Conservation (phyloP, 2,888 invertebrate genomes). For the Cyaniris semiargus region DNA sequence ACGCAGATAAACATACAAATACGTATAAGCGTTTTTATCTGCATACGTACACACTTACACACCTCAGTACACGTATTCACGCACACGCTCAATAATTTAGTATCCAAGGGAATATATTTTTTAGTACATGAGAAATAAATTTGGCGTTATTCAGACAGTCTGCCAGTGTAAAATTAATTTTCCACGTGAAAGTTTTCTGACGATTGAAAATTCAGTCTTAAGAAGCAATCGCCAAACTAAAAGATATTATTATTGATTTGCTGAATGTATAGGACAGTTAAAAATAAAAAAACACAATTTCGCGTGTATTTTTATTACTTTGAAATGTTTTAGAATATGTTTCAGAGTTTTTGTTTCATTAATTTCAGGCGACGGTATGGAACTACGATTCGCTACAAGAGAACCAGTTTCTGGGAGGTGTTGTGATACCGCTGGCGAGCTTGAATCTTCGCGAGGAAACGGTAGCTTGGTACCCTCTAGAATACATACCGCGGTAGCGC, state of each 20-base stretch:
- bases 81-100: no score
- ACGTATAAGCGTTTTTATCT: no score
- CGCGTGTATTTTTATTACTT: neutral
- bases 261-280: no score
- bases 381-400: conserved; percentile 96
- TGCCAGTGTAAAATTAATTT: no score
- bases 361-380: conserved; percentile 90
- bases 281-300: neutral
- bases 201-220: neutral
- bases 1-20: neutral
- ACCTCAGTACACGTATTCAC: no score
- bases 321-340: neutral
- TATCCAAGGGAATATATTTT: no score
- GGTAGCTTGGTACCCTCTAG: conserved; percentile 91
- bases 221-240: neutral
- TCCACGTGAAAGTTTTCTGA: no score
- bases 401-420: conserved; percentile 97
- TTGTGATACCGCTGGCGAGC: conserved; percentile 87
- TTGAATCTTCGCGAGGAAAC: conserved; percentile 89
- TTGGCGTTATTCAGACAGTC: no score
- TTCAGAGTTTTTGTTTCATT: neutral
- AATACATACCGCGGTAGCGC: conserved; percentile 76
- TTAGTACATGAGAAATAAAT: no score
- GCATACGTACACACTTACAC: no score
- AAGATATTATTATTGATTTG: no score